These are phyloP conservation scores for Spatula clypeata DNA, from an alignment of 2,797 vertebrate species.

Conservation along the genomic window DNA sequence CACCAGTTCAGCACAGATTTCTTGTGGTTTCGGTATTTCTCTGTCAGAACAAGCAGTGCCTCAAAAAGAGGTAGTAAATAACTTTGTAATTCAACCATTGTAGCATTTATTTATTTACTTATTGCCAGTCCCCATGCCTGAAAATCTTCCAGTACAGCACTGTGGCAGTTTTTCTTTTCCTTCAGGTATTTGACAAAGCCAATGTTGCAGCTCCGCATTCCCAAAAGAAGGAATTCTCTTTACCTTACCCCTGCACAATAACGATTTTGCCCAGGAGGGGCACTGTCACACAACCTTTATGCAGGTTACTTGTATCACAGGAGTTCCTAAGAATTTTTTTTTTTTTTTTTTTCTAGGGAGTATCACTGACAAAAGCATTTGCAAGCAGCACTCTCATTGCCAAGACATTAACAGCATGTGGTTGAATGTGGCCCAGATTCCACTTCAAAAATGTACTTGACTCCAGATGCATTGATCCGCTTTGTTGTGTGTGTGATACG, in stretches of 20 bases:
- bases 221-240: background rate
- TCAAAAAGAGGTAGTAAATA: background rate
- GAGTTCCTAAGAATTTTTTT: too few relatives aligned
- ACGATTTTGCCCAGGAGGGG: background rate
- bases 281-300: background rate
- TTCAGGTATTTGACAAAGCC: background rate
- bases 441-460: too few relatives aligned
- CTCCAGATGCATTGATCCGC: background rate
- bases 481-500: background rate
- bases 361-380: too few relatives aligned
- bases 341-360: background rate
- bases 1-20: background rate
- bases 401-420: background rate
- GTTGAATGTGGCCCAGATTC: background rate
- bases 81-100: background rate
- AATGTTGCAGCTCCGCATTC: background rate
- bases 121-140: background rate
- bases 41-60: background rate
- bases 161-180: background rate
- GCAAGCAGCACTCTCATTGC: background rate
- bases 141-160: background rate
- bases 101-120: background rate
- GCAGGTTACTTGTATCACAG: background rate
- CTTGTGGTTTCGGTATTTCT: background rate
- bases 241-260: background rate